These are phyloP conservation scores for Heliothis peltigera DNA, from an alignment of 2,888 invertebrate genomes.

Conservation along the genomic window DNA sequence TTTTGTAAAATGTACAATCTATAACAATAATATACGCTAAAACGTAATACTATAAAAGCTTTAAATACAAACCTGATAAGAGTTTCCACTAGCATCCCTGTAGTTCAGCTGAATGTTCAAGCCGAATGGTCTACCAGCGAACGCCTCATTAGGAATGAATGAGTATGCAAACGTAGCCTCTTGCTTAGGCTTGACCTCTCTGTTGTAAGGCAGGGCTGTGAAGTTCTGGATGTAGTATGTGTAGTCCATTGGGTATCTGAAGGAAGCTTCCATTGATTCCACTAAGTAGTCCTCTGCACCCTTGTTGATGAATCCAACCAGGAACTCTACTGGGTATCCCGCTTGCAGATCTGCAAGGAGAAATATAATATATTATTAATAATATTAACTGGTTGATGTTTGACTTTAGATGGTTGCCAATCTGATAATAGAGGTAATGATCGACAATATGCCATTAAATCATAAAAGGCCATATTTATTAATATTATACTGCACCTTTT, in stretches of 20 bases:
- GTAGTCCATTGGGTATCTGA: constrained; percentile 99
- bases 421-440: background rate
- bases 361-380: background rate
- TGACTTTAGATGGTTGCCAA: constrained; percentile 20
- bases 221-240: constrained; percentile 99
- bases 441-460: background rate
- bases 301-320: constrained; percentile 99
- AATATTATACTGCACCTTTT: too few species aligned
- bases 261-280: constrained; percentile 98
- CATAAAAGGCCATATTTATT: background rate
- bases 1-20: too few species aligned
- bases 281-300: constrained; percentile 97
- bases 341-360: constrained; percentile 94
- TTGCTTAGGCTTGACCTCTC: constrained; percentile 96
- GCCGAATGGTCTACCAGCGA: constrained; percentile 98
- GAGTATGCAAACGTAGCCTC: constrained; percentile 98
- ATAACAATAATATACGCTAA: too few species aligned
- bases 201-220: constrained; percentile 96
- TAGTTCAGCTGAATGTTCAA: constrained; percentile 97
- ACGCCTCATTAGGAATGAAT: constrained; percentile 98
- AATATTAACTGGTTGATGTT: background rate
- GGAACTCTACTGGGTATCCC: constrained; percentile 97
- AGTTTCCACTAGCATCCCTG: constrained; percentile 92
- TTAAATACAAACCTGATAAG: constrained; percentile 86
- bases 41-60: background rate